These are phyloP conservation scores for Lepilemur ruficaudatus DNA, from an alignment of 2,797 vertebrate genomes.

Conservation along the genomic window DNA sequence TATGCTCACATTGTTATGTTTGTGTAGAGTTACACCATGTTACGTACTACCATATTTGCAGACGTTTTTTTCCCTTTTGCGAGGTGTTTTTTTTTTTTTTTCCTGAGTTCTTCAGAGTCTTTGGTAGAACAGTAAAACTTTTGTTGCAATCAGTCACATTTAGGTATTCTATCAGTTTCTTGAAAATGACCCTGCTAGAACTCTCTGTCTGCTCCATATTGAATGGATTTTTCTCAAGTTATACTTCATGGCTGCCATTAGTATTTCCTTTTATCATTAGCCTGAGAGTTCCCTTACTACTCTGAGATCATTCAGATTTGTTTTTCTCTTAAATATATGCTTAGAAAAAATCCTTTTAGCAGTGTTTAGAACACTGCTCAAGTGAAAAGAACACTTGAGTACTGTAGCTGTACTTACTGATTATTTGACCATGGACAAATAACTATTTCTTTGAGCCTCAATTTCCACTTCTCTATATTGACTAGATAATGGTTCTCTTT, in stretches of 20 bases:
- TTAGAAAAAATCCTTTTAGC: background rate
- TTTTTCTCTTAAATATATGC: background rate
- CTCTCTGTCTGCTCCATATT: background rate
- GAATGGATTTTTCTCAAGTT: background rate
- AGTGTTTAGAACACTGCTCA: background rate
- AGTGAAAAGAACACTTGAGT: background rate
- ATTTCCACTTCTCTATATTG: background rate
- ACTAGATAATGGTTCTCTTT: conserved; percentile 23
- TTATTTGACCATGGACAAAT: background rate
- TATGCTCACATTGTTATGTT: background rate
- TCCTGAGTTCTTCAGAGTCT: background rate
- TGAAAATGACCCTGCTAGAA: background rate
- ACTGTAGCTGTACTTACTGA: background rate
- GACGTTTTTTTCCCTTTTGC: background rate
- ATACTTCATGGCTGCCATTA: background rate
- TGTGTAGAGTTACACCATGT: background rate
- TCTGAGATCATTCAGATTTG: background rate
- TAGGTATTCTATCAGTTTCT: background rate
- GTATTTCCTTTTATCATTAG: background rate
- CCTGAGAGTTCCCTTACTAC: background rate
- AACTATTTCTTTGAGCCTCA: conserved; percentile 8
- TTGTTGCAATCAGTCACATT: background rate
- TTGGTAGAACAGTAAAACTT: background rate
- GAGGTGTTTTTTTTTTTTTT: background rate
- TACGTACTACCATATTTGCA: background rate